phyloP scores from a whole-genome alignment of 2,113 vertebrate genomes.

The Myrmecophaga tridactyla region DNA sequence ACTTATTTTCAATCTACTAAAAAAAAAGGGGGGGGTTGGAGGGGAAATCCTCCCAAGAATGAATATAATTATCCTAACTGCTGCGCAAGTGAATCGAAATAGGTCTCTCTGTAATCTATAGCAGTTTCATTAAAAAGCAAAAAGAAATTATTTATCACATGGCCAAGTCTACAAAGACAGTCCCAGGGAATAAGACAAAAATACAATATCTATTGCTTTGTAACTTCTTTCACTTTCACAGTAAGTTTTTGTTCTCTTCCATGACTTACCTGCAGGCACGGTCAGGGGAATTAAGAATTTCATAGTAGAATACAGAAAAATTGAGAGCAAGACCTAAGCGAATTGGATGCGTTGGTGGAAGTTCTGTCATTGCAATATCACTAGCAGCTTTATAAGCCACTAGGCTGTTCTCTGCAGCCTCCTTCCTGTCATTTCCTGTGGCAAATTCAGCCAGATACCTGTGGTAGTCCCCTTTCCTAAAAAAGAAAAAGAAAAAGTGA shows the following conservation, averaged over 20 bases:
- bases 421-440: slow-evolving; percentile 98
- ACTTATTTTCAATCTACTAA: background rate
- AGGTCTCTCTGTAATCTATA: background rate
- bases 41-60: background rate
- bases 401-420: slow-evolving; percentile 98
- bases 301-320: slow-evolving; percentile 99
- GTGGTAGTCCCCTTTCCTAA: slow-evolving; percentile 99
- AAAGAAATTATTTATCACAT: background rate
- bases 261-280: slow-evolving; percentile 95
- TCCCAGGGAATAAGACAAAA: no score
- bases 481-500: background rate
- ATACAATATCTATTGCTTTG: no score
- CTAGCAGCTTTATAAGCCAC: slow-evolving; percentile 98
- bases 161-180: background rate
- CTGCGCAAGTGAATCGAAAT: background rate
- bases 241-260: background rate
- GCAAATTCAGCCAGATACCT: slow-evolving; percentile 99
- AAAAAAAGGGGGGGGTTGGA: no score
- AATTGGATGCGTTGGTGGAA: slow-evolving; percentile 98
- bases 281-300: slow-evolving; percentile 99
- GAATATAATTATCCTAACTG: background rate
- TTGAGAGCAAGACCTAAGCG: slow-evolving; percentile 98
- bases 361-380: slow-evolving; percentile 96
- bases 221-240: background rate
- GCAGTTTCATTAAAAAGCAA: background rate